Evolutionary conservation across 2,888 invertebrate genomes (phyloP).

Genomic region (Dynastes tityus): DNA sequence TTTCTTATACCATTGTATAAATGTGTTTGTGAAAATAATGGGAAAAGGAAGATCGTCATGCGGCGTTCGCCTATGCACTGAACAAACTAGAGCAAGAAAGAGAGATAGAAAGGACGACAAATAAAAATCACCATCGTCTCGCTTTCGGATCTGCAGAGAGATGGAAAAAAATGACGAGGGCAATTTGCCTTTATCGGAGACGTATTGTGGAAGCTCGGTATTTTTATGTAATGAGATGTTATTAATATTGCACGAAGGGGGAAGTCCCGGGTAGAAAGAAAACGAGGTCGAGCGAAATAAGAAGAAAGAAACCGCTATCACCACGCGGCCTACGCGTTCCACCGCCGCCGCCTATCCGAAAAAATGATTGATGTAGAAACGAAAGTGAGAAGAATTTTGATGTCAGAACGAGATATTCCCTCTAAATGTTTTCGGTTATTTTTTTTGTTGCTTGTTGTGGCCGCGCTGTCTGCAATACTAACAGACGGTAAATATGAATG

Average conservation of each 20-base stretch:
- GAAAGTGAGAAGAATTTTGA: conserved; percentile 46
- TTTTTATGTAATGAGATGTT: conserved; percentile 48
- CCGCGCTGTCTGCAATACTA: conserved; percentile 21
- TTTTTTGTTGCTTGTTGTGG: conserved; percentile 25
- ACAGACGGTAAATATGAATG: conserved; percentile 23
- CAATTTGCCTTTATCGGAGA: conserved; percentile 39
- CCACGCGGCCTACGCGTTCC: not conserved
- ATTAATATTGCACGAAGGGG: conserved; percentile 43
- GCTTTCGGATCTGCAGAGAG: conserved; percentile 20
- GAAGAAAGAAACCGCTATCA: conserved; percentile 17
- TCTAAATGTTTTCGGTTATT: conserved; percentile 42
- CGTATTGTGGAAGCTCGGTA: conserved; percentile 43
- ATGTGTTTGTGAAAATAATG: too few relatives aligned
- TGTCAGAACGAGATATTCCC: conserved; percentile 39
- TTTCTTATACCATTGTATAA: too few relatives aligned
- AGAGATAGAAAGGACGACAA: conserved; percentile 3
- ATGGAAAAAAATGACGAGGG: conserved; percentile 38
- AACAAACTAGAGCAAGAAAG: not conserved
- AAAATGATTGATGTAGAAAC: conserved; percentile 46
- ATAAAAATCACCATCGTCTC: conserved; percentile 32
- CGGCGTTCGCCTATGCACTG: too few relatives aligned
- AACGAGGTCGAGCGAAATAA: not conserved
- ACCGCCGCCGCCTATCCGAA: not conserved
- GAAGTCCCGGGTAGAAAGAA: not conserved
- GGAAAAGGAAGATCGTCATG: too few relatives aligned